Conservation (phyloP, 1,140 invertebrate species). For the Pantala flavescens region DNA sequence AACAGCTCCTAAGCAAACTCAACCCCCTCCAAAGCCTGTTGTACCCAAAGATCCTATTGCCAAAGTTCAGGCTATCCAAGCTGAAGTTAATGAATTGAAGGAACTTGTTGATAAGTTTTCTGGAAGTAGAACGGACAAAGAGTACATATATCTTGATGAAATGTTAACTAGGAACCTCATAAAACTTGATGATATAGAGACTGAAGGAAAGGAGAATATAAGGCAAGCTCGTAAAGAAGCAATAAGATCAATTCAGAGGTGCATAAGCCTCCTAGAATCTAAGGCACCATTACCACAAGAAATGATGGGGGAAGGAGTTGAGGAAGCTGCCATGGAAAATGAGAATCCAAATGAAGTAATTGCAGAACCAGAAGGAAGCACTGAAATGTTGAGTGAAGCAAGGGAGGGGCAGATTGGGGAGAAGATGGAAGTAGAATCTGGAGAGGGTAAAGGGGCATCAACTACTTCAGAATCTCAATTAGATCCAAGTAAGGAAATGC, state of each 20-base stretch:
- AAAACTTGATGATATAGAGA: constrained; percentile 83
- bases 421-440: too few relatives aligned
- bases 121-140: constrained; percentile 67
- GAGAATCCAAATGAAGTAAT: neutral
- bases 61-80: constrained; percentile 65
- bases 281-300: constrained; percentile 36
- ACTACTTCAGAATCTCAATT: too few relatives aligned
- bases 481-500: too few relatives aligned
- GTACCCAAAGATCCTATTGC: constrained; percentile 57
- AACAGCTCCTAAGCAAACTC: constrained; percentile 17
- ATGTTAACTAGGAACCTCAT: constrained; percentile 88
- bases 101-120: constrained; percentile 64
- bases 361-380: too few relatives aligned
- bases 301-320: neutral
- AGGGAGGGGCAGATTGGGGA: too few relatives aligned
- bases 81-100: constrained; percentile 67
- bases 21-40: constrained; percentile 29
- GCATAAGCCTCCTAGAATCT: constrained; percentile 68
- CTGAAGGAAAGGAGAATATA: constrained; percentile 80
- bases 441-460: too few relatives aligned
- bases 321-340: neutral
- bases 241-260: constrained; percentile 77
- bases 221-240: constrained; percentile 73
- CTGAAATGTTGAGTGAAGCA: too few relatives aligned
- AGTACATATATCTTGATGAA: constrained; percentile 83